Evolutionary conservation across 2,888 invertebrate species (phyloP).

Genomic region (Pyralis farinalis): DNA sequence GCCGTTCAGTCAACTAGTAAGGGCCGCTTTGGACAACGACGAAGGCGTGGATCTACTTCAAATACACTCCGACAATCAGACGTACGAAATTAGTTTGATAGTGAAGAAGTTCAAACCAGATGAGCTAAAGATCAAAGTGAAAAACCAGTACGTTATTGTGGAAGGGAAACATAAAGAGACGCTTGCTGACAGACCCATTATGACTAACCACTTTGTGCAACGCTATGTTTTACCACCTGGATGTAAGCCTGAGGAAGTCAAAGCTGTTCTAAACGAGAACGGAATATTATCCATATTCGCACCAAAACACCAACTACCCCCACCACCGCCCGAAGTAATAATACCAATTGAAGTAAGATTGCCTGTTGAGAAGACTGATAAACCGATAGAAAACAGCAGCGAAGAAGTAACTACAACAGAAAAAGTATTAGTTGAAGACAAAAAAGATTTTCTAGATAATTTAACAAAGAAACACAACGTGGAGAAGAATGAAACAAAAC

Average conservation of each 20-base stretch:
- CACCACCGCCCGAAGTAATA: constrained; percentile 59
- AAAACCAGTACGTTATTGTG: constrained; percentile 59
- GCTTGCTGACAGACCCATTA: constrained; percentile 46
- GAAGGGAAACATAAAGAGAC: constrained; percentile 57
- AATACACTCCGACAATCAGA: constrained; percentile 53
- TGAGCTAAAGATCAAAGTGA: constrained; percentile 62
- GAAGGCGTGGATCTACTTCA: constrained; percentile 58
- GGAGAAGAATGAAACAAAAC: constrained; percentile 9
- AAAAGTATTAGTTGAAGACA: constrained; percentile 23
- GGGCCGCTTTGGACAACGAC: constrained; percentile 49
- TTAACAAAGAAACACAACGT: constrained; percentile 23
- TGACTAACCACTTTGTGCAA: constrained; percentile 67
- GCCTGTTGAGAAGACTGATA: constrained; percentile 17
- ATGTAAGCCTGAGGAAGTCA: constrained; percentile 62
- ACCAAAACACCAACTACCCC: constrained; percentile 64
- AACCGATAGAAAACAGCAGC: neutral
- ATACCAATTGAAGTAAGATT: constrained; percentile 58
- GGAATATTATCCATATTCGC: constrained; percentile 54
- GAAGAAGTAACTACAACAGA: neutral
- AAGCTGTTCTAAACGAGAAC: constrained; percentile 55
- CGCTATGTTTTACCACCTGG: constrained; percentile 61
- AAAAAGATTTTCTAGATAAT: constrained; percentile 25
- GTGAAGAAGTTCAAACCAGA: constrained; percentile 63
- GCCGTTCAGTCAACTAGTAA: constrained; percentile 68
- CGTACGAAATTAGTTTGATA: constrained; percentile 53